Evolutionary conservation across 2,797 vertebrate species (phyloP).

Genomic region (Etheostoma perlongum): DNA sequence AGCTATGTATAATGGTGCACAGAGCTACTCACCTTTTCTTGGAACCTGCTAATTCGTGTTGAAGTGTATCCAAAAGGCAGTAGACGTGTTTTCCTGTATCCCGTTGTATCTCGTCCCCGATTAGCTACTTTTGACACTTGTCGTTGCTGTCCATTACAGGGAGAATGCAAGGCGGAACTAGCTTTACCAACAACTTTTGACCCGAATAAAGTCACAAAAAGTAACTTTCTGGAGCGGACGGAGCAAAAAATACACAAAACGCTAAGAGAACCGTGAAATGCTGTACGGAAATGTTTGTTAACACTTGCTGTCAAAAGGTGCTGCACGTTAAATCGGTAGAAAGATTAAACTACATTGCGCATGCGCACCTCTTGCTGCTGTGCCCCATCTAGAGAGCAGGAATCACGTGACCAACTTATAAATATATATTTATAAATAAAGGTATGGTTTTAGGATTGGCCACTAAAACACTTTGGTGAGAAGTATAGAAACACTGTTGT

Average conservation of each 20-base stretch:
- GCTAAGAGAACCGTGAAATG: background rate
- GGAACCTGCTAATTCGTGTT: too few species aligned
- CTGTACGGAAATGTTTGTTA: slow-evolving; percentile 17
- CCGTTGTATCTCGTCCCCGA: slow-evolving; percentile 17
- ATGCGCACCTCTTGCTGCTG: slow-evolving; percentile 50
- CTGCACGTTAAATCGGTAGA: slow-evolving; percentile 33
- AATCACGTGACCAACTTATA: slow-evolving; percentile 35
- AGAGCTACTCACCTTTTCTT: slow-evolving; percentile 43
- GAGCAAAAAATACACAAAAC: background rate
- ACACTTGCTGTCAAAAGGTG: slow-evolving; percentile 41
- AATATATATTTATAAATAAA: too few species aligned
- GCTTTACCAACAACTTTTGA: slow-evolving; percentile 39
- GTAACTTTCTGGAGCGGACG: background rate
- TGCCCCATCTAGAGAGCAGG: slow-evolving; percentile 24
- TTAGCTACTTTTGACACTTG: slow-evolving; percentile 68
- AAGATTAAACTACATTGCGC: slow-evolving; percentile 63
- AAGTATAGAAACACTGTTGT: background rate
- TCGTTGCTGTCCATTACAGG: slow-evolving; percentile 56
- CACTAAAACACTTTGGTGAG: background rate
- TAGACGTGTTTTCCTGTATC: background rate
- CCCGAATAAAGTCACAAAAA: slow-evolving; percentile 30
- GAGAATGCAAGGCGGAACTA: slow-evolving; percentile 68
- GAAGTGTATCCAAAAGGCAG: slow-evolving; percentile 5
- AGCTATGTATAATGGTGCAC: accelerated
- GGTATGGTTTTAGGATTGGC: background rate